Base-by-base conservation (phyloP, 2,888 invertebrate genomes). In the Latrodectus elegans region DNA sequence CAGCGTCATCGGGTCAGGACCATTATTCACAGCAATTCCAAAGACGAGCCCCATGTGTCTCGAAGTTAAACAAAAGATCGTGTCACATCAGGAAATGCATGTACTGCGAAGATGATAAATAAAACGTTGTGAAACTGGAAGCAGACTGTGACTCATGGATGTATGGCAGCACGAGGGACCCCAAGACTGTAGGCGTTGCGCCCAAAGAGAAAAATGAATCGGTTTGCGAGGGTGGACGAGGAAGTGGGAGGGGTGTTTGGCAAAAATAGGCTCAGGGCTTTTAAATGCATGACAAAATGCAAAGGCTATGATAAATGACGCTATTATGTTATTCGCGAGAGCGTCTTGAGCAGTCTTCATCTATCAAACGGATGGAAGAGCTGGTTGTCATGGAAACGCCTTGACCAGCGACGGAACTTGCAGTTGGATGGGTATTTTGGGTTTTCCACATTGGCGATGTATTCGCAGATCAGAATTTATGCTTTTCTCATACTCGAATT, bases 231-330 rank as follows among this genome's bases (percentile, higher is more conserved):
- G 51, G 60, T 60, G n/a, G n/a, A 60, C 14, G 60, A 60, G 11
- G 60, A 8, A 15, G 38, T 38, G 60, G 60, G 60, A n/a, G 60
- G 55, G 55, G 12, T 11, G 12, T 60, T n/a, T n/a, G 73, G 72
- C 81, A 81, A 87, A 87, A 87, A 87, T 81, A 71, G 86, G 86
- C 81, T 77, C 77, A 67, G 67, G 72, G 81, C 86, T 87, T 87
- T 87, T 87, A 87, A 87, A 87, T 87, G 86, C 86, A 87, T 81
- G 86, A 87, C 86, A 87, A 87, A 87, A 87, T 87, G 86, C 86
- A 87, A 87, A 87, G 81, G 86, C 81, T 81, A 71, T 87, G 86
- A 87, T 87, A 82, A 87, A 87, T 87, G 86, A 77, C 72, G 86
- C 86, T 77, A 87, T 87, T 87, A 87, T 87, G 86, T 87, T 87